Evolutionary conservation across 2,888 invertebrate species (phyloP).

Genomic region (Pollenia griseotomentosa): DNA sequence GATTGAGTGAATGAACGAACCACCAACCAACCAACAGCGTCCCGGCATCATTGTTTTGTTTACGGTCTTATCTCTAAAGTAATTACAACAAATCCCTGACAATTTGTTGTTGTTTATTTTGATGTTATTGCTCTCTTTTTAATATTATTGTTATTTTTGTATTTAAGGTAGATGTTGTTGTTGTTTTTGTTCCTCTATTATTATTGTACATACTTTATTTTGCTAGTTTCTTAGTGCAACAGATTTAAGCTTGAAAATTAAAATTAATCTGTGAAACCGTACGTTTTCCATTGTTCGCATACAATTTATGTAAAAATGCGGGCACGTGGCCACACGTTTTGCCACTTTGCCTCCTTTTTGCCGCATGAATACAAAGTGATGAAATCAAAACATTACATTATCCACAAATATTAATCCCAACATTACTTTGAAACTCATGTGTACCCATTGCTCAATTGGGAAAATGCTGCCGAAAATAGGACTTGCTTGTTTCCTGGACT

Average conservation of each 20-base stretch:
- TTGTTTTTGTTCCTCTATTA: constrained; percentile 33
- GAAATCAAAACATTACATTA: constrained; percentile 68
- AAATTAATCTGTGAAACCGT: constrained; percentile 71
- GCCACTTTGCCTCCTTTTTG: constrained; percentile 69
- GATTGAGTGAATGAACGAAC: constrained; percentile 14
- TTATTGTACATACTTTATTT: constrained; percentile 36
- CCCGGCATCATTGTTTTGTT: constrained; percentile 65
- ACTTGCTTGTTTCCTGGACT: too few species aligned
- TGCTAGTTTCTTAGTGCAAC: constrained; percentile 58
- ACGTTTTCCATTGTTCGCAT: constrained; percentile 68
- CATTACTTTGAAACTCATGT: constrained; percentile 1
- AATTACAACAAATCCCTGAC: constrained; percentile 73
- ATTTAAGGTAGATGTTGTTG: constrained; percentile 31
- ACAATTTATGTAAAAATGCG: constrained; percentile 64
- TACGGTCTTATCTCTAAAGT: constrained; percentile 72
- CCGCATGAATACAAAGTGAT: constrained; percentile 58
- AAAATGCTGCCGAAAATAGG: too few species aligned
- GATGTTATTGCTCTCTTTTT: constrained; percentile 74
- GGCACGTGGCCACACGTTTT: constrained; percentile 72
- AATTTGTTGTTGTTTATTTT: constrained; percentile 73
- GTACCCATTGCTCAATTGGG: too few species aligned
- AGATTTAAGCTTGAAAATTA: constrained; percentile 71
- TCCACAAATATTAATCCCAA: constrained; percentile 35
- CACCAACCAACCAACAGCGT: constrained; percentile 45
- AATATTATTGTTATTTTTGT: constrained; percentile 15